Conservation (phyloP, 2,113 vertebrate genomes). For the zebrafish (Danio rerio) region DNA sequence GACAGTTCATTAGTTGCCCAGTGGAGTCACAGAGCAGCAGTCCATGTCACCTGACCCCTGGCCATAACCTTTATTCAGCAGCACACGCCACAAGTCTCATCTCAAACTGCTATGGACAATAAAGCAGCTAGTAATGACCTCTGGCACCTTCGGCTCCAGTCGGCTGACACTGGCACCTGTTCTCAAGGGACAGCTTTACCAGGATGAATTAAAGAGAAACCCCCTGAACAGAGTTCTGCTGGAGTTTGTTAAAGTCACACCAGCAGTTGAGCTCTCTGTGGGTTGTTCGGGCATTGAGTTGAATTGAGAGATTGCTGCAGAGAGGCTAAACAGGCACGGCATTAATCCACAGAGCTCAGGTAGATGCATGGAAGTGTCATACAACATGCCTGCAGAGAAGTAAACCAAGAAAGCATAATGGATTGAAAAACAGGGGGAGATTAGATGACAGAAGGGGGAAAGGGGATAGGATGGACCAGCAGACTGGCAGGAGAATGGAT, state of each 20-base stretch:
- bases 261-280: background rate
- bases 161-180: slow-evolving; percentile 33
- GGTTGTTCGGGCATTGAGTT: slow-evolving; percentile 44
- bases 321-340: slow-evolving; percentile 47
- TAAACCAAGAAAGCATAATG: slow-evolving; percentile 45
- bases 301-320: slow-evolving; percentile 55
- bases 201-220: slow-evolving; percentile 53
- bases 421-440: background rate
- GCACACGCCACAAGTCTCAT: slow-evolving; percentile 22
- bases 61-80: slow-evolving; percentile 21
- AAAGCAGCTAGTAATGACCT: slow-evolving; percentile 39
- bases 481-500: background rate
- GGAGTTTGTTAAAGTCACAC: slow-evolving; percentile 55
- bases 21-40: background rate
- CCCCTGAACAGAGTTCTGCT: slow-evolving; percentile 19
- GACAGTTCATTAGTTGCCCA: slow-evolving; percentile 1
- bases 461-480: slow-evolving; percentile 41
- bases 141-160: background rate
- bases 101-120: slow-evolving; percentile 37
- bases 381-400: background rate
- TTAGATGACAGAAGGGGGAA: slow-evolving; percentile 1
- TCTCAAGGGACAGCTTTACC: slow-evolving; percentile 36
- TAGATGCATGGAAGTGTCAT: slow-evolving; percentile 42
- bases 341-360: slow-evolving; percentile 57
- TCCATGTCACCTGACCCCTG: slow-evolving; percentile 14